Conservation (phyloP, 92 coral and sea anemone genomes). For the Pocillopora grandis region DNA sequence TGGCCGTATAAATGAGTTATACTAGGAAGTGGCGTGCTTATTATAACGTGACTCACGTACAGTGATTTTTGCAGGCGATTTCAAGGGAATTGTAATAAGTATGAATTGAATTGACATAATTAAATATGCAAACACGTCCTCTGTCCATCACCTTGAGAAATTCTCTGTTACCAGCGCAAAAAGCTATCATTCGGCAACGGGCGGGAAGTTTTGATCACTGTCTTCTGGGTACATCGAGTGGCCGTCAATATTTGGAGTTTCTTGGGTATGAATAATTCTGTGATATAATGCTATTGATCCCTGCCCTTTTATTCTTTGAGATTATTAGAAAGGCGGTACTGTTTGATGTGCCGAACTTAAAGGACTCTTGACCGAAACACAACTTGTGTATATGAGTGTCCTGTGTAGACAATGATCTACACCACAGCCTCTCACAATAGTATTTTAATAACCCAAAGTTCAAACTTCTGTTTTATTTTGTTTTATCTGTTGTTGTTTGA, state of each 20-base stretch:
- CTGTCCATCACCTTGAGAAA: neutral
- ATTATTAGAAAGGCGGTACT: slow-evolving; percentile 34
- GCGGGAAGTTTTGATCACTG: neutral
- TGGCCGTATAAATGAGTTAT: neutral
- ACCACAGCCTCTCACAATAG: neutral
- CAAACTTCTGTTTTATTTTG: slow-evolving; percentile 10
- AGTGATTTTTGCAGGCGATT: neutral
- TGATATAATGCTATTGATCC: slow-evolving; percentile 17
- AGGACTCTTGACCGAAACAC: slow-evolving; percentile 30
- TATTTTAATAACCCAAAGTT: slow-evolving; percentile 5
- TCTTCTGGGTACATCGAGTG: neutral
- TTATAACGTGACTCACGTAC: slow-evolving; percentile 12
- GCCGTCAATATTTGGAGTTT: neutral
- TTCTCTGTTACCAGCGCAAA: neutral
- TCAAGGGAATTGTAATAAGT: neutral
- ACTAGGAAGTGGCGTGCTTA: neutral
- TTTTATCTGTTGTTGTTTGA: slow-evolving; percentile 23
- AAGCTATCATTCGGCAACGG: neutral
- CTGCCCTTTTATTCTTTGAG: slow-evolving; percentile 11
- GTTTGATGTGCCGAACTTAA: slow-evolving; percentile 39
- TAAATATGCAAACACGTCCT: slow-evolving; percentile 32
- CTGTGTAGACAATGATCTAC: neutral
- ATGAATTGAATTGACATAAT: slow-evolving; percentile 26
- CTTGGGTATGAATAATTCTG: neutral
- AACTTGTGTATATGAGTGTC: neutral